Evolutionary conservation across 2,797 vertebrate species (phyloP).

Genomic region (Lemur catta): DNA sequence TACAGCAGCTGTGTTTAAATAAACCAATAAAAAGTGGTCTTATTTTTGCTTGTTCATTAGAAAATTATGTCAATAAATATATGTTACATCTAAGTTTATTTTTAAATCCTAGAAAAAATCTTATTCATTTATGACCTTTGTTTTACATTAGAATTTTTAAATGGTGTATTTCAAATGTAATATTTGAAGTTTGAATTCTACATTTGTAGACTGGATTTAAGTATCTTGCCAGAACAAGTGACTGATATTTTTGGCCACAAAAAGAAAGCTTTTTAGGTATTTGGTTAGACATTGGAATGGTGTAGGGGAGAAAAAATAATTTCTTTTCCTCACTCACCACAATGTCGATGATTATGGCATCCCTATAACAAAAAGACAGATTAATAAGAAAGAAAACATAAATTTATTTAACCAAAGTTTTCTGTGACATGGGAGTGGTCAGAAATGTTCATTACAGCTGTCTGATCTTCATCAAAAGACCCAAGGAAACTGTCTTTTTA

Average conservation of each 20-base stretch:
- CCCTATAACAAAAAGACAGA: neutral
- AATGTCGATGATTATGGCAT: neutral
- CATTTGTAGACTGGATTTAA: slow-evolving; percentile 36
- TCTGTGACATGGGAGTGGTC: neutral
- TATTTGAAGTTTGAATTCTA: slow-evolving; percentile 54
- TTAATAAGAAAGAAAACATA: neutral
- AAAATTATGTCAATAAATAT: neutral
- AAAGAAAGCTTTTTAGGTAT: slow-evolving; percentile 51
- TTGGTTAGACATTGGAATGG: slow-evolving; percentile 29
- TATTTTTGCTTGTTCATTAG: neutral
- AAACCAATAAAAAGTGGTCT: neutral
- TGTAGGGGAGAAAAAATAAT: neutral
- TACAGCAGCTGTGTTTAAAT: neutral
- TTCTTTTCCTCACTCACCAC: neutral
- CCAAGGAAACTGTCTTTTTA: neutral
- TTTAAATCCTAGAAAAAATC: slow-evolving; percentile 17
- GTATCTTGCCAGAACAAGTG: slow-evolving; percentile 35
- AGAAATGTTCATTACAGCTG: neutral
- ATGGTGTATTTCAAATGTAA: neutral
- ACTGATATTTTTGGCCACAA: slow-evolving; percentile 62
- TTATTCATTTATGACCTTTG: neutral
- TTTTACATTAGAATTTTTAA: slow-evolving; percentile 25
- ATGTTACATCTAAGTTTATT: slow-evolving; percentile 19
- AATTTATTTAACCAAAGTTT: neutral
- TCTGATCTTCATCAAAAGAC: too few species aligned